Conservation (phyloP, 2,888 invertebrate genomes). For the Ganaspis brasiliensis region DNA sequence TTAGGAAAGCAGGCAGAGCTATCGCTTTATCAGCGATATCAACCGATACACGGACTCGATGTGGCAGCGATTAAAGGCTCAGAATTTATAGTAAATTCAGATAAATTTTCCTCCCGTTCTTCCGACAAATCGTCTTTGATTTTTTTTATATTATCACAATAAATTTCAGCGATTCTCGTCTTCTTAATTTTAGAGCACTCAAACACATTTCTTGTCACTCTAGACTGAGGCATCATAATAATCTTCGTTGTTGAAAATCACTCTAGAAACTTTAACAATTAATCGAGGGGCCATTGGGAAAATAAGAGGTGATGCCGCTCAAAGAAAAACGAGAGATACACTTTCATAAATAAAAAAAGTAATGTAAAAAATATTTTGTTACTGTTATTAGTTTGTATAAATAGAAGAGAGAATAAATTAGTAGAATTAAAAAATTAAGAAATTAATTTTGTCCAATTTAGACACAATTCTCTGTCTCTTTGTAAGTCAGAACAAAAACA, state of each 20-base stretch:
- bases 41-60: conserved; percentile 10
- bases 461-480: too few relatives aligned
- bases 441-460: too few relatives aligned
- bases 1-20: conserved; percentile 12
- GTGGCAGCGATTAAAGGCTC: conserved; percentile 4
- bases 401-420: too few relatives aligned
- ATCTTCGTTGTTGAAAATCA: conserved; percentile 7
- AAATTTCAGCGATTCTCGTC: neutral
- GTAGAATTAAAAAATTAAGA: too few relatives aligned
- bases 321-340: conserved; percentile 1
- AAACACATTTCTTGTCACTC: conserved; percentile 14
- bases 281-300: neutral
- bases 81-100: neutral
- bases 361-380: too few relatives aligned
- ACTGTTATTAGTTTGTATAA: too few relatives aligned
- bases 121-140: neutral
- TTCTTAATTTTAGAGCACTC: neutral
- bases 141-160: neutral
- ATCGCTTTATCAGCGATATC: conserved; percentile 33
- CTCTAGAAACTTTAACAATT: conserved; percentile 22
- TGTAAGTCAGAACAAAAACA: too few relatives aligned
- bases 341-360: too few relatives aligned
- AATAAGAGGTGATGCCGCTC: too few relatives aligned
- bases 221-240: neutral
- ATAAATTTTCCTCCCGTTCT: neutral